A percentile compares a stretch with the other conserved stretches of the same genome.
Conservation (phyloP, 2,113 vertebrate genomes). For the Mobula birostris region DNA sequence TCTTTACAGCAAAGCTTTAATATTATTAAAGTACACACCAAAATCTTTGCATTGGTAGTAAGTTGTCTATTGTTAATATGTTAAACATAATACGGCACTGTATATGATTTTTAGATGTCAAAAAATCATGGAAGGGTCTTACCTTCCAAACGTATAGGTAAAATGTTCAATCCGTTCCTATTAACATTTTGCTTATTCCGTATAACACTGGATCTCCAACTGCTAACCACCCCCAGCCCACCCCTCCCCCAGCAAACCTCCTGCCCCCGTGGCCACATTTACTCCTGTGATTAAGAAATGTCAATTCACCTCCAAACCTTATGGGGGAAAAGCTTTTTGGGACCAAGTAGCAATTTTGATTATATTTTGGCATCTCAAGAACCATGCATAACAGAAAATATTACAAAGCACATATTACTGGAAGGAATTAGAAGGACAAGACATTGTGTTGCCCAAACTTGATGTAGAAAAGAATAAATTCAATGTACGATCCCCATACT, state of each 20-base stretch:
- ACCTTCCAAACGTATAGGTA: background rate
- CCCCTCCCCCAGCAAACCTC: background rate
- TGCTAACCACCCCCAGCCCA: background rate
- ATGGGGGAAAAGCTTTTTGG: background rate
- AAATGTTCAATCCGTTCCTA: background rate
- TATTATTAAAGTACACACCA: background rate
- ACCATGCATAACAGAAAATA: background rate
- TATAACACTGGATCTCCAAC: background rate
- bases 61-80: background rate
- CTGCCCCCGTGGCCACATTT: background rate
- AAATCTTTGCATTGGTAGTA: background rate
- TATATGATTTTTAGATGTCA: background rate
- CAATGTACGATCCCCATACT: background rate
- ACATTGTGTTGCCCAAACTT: background rate
- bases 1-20: background rate
- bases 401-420: background rate
- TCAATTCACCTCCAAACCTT: background rate
- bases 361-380: background rate
- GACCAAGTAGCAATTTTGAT: background rate
- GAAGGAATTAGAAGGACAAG: background rate
- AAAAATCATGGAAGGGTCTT: background rate
- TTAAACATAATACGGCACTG: background rate
- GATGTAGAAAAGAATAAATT: background rate
- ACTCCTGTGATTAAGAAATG: background rate
- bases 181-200: background rate